These are phyloP conservation scores for Cavia aperea DNA, from an alignment of 2,113 vertebrate genomes.

Conservation along the genomic window DNA sequence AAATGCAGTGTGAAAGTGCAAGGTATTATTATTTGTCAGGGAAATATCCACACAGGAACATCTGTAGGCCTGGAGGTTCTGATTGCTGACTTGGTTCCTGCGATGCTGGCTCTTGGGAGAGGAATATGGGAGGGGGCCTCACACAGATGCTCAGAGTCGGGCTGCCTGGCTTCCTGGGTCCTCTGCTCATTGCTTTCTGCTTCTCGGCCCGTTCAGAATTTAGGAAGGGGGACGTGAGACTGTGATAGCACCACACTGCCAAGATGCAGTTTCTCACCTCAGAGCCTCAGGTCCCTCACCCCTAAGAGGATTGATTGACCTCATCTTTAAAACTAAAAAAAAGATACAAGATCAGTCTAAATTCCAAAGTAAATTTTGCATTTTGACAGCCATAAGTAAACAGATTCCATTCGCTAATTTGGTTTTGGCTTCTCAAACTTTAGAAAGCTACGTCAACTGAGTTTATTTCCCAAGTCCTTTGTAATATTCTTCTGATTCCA, in stretches of 20 bases:
- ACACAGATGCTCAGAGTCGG: rapidly evolving
- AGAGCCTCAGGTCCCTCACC: neutral
- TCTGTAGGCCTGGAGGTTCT: conserved; percentile 34
- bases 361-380: neutral
- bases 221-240: neutral
- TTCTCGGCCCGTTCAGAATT: neutral
- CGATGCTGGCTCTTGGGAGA: neutral
- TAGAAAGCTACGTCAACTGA: neutral
- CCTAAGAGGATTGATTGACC: neutral
- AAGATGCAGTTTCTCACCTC: neutral
- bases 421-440: neutral
- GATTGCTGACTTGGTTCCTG: neutral
- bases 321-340: neutral
- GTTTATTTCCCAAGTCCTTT: neutral
- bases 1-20: conserved; percentile 45
- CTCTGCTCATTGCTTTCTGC: neutral
- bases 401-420: conserved; percentile 20
- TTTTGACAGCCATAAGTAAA: neutral
- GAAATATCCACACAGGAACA: conserved; percentile 36
- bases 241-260: neutral
- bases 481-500: neutral
- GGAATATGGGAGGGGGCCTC: neutral
- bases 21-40: conserved; percentile 45
- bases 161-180: neutral
- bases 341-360: neutral